Base-by-base conservation (phyloP, 1,140 invertebrate species). In the Gryon sp. region DNA sequence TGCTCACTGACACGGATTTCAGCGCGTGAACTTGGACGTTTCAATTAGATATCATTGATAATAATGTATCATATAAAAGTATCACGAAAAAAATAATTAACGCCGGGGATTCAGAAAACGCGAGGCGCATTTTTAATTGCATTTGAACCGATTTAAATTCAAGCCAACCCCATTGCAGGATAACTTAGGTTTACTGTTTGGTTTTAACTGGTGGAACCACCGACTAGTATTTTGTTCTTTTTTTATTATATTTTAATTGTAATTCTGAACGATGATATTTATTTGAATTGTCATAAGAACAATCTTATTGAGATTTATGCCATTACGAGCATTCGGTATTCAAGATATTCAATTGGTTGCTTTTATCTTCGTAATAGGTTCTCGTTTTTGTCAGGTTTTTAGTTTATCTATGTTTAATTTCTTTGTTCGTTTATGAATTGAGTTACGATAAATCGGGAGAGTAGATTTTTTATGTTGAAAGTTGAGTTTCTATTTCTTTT, bases 81-180 rank as follows among this genome's bases (percentile, higher is more conserved):
- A n/a, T n/a, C n/a, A n/a, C n/a, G n/a, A n/a, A n/a, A n/a, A 18
- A n/a, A 14, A 34, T 7, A 32, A 59, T 9, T 43, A 11, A 18
- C 15, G 26, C 14, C 2, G 12, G 5, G 22, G 48, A 60, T 60
- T 24, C 4, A 12, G 20, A 12, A 4, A 7, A n/a, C 38, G 55
- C 28, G 41, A 43, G 20, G 4, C 7, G 12, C 2, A 60, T 26
- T 48, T 20, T 68, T 30, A 30, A 41, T 40, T 45, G 22, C 55
- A 57, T 59, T 43, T 50, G 66, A 70, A 70, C 36, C 50, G 66
- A 60, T 70, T 70, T 55, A 55, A 36, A 30, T 50, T 52, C 48
- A n/a, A n/a, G 48, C 48, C 26, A 43, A 41, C 60, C n/a, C n/a
- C n/a, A n/a, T n/a, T n/a, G n/a, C 52, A 43, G 8, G 45, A 19